Evolutionary conservation across 2,888 invertebrate genomes (phyloP), one percentile per base, ranked within the genome.

Genomic region (Ophioninae sp.): DNA sequence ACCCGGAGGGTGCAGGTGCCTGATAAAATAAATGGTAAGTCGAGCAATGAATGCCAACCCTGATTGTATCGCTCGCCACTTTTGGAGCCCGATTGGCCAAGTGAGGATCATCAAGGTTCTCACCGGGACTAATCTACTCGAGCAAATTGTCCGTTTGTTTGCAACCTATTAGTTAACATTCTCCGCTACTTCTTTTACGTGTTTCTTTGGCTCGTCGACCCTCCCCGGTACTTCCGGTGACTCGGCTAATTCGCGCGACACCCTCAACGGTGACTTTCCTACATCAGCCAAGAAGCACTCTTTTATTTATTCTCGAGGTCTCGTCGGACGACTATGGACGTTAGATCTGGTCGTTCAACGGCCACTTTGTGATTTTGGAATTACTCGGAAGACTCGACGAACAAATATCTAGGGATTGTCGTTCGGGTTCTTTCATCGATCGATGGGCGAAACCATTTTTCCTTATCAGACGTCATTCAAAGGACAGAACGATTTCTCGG

Each of bases 111-210:
- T 73, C 68, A 82, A 82, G 68, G 69, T 64, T 72, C 77, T 64
- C 30, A 72, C 30, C 57, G 37, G 62, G 77, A 82, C 83, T 85
- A 85, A 81, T 83, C 85, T 85, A 87, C 86, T 82, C 82, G 85
- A 85, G 17, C 86, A 86, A 88, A 88, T 88, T 88, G 87, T 87
- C 82, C 83, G 86, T 86, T 88, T 87, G 87, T 88, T 87, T 86
- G 86, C 82, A 70, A 85, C 84, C 87, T 87, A 87, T 87, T 87
- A 87, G 86, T 88, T 85, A 85, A 85, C 84, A 84, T 84, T 86
- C 85, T 86, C 87, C 78, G 68, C 84, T 80, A 67, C 84, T 74
- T 83, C 70, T 61, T 64, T 75, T 82, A 74, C 79, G 78, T 74
- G 79, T 70, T 78, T 81, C 79, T n/a, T n/a, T 56, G 72, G 70